Percentiles rank a stretch among this genome's conserved stretches.
Conservation (phyloP, 2,888 invertebrate species). For the Baccha elongata region DNA sequence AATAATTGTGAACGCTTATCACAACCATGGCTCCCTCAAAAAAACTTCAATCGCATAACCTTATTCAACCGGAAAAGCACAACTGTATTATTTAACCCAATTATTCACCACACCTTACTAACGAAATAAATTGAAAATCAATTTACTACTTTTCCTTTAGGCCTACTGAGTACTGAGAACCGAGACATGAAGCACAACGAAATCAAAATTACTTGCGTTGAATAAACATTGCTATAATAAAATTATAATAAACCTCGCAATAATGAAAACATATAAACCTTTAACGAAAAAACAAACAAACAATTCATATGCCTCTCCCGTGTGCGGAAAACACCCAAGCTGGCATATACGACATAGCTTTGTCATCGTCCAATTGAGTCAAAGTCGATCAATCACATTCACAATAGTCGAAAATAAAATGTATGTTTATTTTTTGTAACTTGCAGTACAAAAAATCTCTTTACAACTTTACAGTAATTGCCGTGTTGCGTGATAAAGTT, state of each 20-base stretch:
- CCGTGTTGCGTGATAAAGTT: not conserved
- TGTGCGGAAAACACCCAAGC: slow-evolving; percentile 52
- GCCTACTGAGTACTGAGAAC: slow-evolving; percentile 6
- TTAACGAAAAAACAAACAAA: not conserved
- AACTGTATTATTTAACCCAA: not conserved
- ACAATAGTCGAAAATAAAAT: slow-evolving; percentile 11
- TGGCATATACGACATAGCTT: slow-evolving; percentile 3
- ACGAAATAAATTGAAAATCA: slow-evolving; percentile 7
- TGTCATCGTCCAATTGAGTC: slow-evolving; percentile 24
- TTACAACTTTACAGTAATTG: not conserved
- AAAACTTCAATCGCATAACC: not conserved
- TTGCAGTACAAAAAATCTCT: not conserved
- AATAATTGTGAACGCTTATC: not conserved
- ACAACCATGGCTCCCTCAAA: not conserved
- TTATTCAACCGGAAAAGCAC: not conserved
- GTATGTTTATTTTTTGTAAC: slow-evolving; percentile 20
- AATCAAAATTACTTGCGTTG: slow-evolving; percentile 29
- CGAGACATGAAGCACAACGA: slow-evolving; percentile 20
- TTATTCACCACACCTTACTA: not conserved
- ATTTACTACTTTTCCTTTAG: slow-evolving; percentile 3
- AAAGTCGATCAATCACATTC: slow-evolving; percentile 38
- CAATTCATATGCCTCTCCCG: slow-evolving; percentile 45
- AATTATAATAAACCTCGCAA: slow-evolving; percentile 29
- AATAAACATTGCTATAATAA: slow-evolving; percentile 32
- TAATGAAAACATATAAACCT: slow-evolving; percentile 33